Percentiles rank a stretch among this genome's conserved stretches.
Conservation (phyloP, 1,140 invertebrate species). For the Brachionus sp. region DNA sequence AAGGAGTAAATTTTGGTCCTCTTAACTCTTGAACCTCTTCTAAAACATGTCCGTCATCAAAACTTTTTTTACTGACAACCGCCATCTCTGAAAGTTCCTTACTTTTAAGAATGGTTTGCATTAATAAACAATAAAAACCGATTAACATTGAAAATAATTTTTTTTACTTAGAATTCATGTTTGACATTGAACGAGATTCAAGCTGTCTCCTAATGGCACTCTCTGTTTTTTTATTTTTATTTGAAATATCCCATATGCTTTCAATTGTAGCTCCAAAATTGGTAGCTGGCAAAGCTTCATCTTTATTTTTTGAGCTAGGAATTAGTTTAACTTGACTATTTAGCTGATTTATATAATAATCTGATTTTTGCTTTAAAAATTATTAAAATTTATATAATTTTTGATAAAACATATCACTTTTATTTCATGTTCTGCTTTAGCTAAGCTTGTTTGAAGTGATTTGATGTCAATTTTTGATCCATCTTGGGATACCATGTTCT, state of each 20-base stretch:
- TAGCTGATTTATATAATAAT: slow-evolving; percentile 26
- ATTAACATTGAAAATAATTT: neutral
- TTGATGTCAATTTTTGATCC: slow-evolving; percentile 18
- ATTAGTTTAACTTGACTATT: slow-evolving; percentile 25
- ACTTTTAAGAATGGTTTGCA: neutral
- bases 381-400: neutral
- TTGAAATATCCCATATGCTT: slow-evolving; percentile 11
- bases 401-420: neutral
- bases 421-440: slow-evolving; percentile 39
- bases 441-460: neutral
- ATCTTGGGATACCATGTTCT: neutral
- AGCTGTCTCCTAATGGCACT: slow-evolving; percentile 1
- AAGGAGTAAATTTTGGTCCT: neutral
- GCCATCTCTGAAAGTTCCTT: neutral
- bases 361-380: slow-evolving; percentile 39
- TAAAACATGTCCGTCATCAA: neutral
- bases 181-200: neutral
- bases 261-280: slow-evolving; percentile 38
- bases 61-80: neutral
- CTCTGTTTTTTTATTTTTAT: neutral
- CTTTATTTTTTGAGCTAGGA: neutral
- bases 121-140: neutral
- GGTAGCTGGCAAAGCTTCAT: slow-evolving; percentile 1
- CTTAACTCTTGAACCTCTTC: neutral
- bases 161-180: neutral